Evolutionary conservation across 2,888 invertebrate species (phyloP), one percentile per base, ranked within the genome.

Genomic region (Drosophila limbata): DNA sequence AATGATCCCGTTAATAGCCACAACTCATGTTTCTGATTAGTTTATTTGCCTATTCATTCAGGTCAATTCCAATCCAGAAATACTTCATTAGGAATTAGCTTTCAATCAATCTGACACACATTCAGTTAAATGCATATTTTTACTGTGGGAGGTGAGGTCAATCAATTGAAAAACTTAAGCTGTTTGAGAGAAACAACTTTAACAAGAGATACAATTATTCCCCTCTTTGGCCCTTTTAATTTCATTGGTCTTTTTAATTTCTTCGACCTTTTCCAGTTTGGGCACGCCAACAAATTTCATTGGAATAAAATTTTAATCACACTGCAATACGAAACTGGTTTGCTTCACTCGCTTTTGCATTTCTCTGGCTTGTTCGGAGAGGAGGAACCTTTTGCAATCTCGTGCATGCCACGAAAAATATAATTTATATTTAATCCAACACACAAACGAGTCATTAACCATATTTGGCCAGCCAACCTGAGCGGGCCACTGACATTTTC

Each of bases 401-500:
- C 47, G 48, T 44, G 48, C 62, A 50, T 44, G 81, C 64, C 61
- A 50, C 51, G 70, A 57, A 61, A 84, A 87, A 84, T 81, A 87
- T 84, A 84, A 84, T 84, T 84, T 84, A 84, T 84, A 82, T 84
- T 77, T 77, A 79, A 79, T 81, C 84, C 84, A 84, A 61, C 75
- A 67, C 87, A 84, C 84, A 79, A 84, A 84, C 85, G 84, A 87
- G 87, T 84, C 85, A 87, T 84, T 84, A 87, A 82, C 79, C 69
- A 87, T 87, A 82, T 73, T 82, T 72, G 81, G 68, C 35, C 64
- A 53, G 65, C 15, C 65, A 51, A 21, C 45, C 42, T 53, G 65
- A 33, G 17, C 48, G 47, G 69, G 64, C 42, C 64, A 53, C 75
- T 75, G 83, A 69, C 85, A 78, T 69, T 47, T 59, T 50, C 64